phyloP scores from a whole-genome alignment of 2,888 invertebrate genomes.

The Tineola bisselliella region DNA sequence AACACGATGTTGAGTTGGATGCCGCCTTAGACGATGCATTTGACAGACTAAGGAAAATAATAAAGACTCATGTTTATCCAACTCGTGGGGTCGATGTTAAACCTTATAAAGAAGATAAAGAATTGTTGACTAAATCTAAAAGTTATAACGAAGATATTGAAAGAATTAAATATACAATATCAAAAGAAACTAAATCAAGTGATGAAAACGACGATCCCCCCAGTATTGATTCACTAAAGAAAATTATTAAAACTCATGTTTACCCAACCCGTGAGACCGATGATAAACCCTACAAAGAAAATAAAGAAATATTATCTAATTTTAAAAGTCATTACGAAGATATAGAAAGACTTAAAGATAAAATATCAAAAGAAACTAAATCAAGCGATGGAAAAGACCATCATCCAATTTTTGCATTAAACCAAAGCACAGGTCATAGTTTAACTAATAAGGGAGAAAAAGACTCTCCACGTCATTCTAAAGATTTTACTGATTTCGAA shows the following conservation, averaged over 20 bases:
- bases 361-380: neutral
- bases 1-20: neutral
- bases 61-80: conserved; percentile 33
- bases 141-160: neutral
- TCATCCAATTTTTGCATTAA: neutral
- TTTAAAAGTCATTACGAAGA: neutral
- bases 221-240: neutral
- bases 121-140: neutral
- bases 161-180: neutral
- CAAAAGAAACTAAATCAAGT: neutral
- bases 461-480: neutral
- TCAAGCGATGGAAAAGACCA: neutral
- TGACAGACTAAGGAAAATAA: conserved; percentile 31
- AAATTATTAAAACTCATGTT: neutral
- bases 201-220: neutral
- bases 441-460: neutral
- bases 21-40: conserved; percentile 26
- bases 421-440: too few species aligned
- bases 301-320: neutral
- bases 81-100: conserved; percentile 15
- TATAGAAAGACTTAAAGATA: neutral
- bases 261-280: conserved; percentile 19
- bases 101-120: neutral
- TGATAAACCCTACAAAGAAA: neutral
- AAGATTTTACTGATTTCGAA: neutral